Evolutionary conservation across 2,113 vertebrate genomes (phyloP), one percentile per base, ranked within the genome.

Genomic region (Vidua macroura): DNA sequence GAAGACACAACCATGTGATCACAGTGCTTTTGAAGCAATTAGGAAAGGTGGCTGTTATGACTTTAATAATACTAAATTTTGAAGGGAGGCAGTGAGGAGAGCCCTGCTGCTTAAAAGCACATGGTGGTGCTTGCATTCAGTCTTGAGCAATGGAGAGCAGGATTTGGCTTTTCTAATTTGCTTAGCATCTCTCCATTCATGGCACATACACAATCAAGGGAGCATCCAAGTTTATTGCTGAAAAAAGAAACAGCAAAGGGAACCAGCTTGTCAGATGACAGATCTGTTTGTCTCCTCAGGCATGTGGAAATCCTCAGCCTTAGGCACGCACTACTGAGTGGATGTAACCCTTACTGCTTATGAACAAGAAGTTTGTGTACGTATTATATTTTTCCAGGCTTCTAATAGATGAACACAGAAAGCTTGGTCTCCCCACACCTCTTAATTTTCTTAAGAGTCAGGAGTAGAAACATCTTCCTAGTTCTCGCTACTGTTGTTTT

Each of bases 51-150:
- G 46, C 72, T 62, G 13, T 82, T 62, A 25, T 0, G 7, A 67
- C 44, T 67, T 48, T 31, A 39, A 49, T 73, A 37, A 49, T 44
- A 56, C 33, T 18, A 15, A 33, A 49, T 70, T 66, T 18, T 72
- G 37, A 70, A 78, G 31, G 27, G 20, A 15, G 18, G 10, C 24
- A 16, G 15, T n/a, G 30, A 51, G 18, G 13, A 25, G 62, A 63
- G 28, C 33, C 16, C 23, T 48, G 6, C 33, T 35, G 10, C 24
- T 66, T 83, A 41, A 63, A 79, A 55, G 35, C 35, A 46, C 1
- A 0, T 55, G 11, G 7, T 51, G 5, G 2, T 74, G 39, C 59
- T 55, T 67, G 20, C 39, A 55, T 79, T 90, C 48, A 28, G 0
- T 59, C 39, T 22, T n/a, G 28, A 79, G 48, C 79, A 46, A 33